phyloP scores from a whole-genome alignment of 2,113 vertebrate species.

The Melanostigma gelatinosum region DNA sequence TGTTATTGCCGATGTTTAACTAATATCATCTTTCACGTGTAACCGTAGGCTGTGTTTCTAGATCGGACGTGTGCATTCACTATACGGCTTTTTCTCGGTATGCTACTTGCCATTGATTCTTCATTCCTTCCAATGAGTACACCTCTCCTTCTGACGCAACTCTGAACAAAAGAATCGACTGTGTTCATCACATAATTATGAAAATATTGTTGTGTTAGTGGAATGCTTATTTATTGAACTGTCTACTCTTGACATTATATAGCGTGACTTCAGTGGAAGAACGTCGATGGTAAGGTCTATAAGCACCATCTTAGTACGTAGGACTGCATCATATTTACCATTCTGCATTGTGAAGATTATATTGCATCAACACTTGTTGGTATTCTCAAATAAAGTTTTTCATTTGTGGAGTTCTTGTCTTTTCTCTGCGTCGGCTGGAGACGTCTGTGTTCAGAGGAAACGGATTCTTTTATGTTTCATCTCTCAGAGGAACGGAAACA shows the following conservation, averaged over 20 bases:
- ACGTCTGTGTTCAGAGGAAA: not conserved
- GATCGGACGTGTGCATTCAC: slow-evolving; percentile 68
- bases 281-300: slow-evolving; percentile 73
- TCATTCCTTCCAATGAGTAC: slow-evolving; percentile 71
- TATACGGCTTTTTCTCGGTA: slow-evolving; percentile 58
- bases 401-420: slow-evolving; percentile 78
- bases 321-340: slow-evolving; percentile 79
- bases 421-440: slow-evolving; percentile 48
- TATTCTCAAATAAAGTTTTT: slow-evolving; percentile 86
- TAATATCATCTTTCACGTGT: slow-evolving; percentile 72
- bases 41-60: slow-evolving; percentile 69
- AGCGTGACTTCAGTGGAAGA: slow-evolving; percentile 76
- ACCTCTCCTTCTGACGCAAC: slow-evolving; percentile 68
- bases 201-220: slow-evolving; percentile 82
- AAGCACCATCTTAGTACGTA: slow-evolving; percentile 80
- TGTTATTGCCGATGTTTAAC: slow-evolving; percentile 70
- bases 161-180: slow-evolving; percentile 61
- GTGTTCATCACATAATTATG: slow-evolving; percentile 77
- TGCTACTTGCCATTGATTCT: slow-evolving; percentile 72
- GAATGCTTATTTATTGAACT: slow-evolving; percentile 86
- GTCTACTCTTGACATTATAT: slow-evolving; percentile 73
- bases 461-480: not conserved
- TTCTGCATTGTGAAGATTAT: slow-evolving; percentile 83
- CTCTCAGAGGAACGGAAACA: not conserved
- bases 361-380: slow-evolving; percentile 82